phyloP scores from a whole-genome alignment of 1,140 invertebrate genomes.

The Bombus turneri region DNA sequence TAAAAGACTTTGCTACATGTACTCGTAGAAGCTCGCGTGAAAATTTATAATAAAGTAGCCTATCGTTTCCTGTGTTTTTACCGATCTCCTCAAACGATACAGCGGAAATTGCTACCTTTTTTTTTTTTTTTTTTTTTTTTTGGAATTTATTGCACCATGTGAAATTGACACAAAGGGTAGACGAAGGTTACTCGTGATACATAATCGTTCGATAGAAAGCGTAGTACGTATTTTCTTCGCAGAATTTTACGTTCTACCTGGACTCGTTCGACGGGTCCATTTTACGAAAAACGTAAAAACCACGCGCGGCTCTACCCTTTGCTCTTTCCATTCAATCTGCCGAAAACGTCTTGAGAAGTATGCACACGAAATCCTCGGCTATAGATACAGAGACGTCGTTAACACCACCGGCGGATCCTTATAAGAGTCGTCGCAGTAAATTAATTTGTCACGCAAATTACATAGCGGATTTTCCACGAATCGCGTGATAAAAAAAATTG shows the following conservation, averaged over 20 bases:
- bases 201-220: neutral
- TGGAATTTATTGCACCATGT: neutral
- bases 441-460: slow-evolving; percentile 49
- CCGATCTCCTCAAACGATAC: neutral
- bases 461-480: neutral
- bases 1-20: no score
- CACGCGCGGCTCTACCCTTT: slow-evolving; percentile 32
- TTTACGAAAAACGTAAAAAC: slow-evolving; percentile 22
- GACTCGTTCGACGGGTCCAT: slow-evolving; percentile 12
- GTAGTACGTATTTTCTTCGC: neutral
- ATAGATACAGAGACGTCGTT: slow-evolving; percentile 6
- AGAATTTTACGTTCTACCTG: neutral
- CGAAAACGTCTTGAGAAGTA: slow-evolving; percentile 32
- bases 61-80: neutral
- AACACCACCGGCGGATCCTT: slow-evolving; percentile 31
- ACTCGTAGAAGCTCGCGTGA: no score
- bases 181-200: neutral
- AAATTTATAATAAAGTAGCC: no score
- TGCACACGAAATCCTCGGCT: slow-evolving; percentile 22
- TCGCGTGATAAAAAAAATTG: neutral
- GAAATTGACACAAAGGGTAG: neutral
- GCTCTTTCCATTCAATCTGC: slow-evolving; percentile 38
- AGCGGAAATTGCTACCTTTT: neutral
- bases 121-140: no score
- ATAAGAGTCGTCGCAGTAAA: slow-evolving; percentile 41